Evolutionary conservation across 2,113 vertebrate genomes (phyloP).

Genomic region (Rhinopomastus cyanomelas): DNA sequence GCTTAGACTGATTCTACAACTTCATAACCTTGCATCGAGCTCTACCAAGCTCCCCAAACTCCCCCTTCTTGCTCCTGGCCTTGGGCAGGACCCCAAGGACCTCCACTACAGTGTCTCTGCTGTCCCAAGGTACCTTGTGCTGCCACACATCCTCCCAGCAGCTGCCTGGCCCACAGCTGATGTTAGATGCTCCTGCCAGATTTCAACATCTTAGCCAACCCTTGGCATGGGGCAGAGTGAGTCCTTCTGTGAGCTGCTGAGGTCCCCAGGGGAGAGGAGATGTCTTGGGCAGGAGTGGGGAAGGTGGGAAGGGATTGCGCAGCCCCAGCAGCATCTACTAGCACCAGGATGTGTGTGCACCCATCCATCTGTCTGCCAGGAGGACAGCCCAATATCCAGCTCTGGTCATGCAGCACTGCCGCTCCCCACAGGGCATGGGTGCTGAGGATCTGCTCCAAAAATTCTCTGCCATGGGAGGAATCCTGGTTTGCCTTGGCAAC

Average conservation of each 20-base stretch:
- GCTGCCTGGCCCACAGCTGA: background rate
- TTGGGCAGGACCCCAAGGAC: background rate
- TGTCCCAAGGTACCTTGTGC: background rate
- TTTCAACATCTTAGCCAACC: accelerated
- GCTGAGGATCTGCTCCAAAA: background rate
- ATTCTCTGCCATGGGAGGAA: background rate
- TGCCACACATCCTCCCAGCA: background rate
- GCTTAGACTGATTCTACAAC: background rate
- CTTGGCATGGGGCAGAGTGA: background rate
- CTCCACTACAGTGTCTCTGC: background rate
- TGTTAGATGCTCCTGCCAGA: accelerated
- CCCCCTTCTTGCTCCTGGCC: background rate
- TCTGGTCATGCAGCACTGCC: background rate
- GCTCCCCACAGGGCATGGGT: accelerated
- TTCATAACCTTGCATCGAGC: background rate
- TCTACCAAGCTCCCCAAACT: background rate
- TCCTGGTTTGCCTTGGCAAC: background rate
- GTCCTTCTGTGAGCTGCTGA: background rate
- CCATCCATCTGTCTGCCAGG: background rate
- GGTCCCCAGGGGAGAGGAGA: background rate
- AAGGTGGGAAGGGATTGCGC: background rate
- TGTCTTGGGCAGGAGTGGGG: background rate
- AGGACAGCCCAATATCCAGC: background rate
- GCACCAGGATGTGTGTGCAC: background rate
- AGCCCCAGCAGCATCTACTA: background rate